phyloP scores from a whole-genome alignment of 2,888 invertebrate species.

The Cinara cedri region DNA sequence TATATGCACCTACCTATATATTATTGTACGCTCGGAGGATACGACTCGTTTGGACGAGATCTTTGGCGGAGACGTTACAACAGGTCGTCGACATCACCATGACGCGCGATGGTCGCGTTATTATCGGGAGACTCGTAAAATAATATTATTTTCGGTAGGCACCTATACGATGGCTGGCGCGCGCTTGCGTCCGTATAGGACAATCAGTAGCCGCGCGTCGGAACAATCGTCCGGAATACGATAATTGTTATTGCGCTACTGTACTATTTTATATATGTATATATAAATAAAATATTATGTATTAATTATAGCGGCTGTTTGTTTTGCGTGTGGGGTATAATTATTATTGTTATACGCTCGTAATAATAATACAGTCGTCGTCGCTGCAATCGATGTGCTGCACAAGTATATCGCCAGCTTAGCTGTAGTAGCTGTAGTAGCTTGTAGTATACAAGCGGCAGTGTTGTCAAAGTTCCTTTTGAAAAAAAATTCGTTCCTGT shows the following conservation, averaged over 20 bases:
- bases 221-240: slow-evolving; percentile 27
- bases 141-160: no score
- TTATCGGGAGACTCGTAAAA: slow-evolving; percentile 20
- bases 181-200: neutral
- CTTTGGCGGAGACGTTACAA: slow-evolving; percentile 8
- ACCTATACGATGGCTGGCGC: neutral
- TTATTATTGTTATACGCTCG: no score
- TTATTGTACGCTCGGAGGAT: slow-evolving; percentile 2
- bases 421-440: no score
- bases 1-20: neutral
- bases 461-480: no score
- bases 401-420: no score
- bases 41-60: slow-evolving; percentile 19
- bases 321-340: no score
- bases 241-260: neutral
- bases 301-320: no score
- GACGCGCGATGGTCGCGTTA: slow-evolving; percentile 14
- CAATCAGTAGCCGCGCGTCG: slow-evolving; percentile 43
- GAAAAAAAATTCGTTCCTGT: no score
- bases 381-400: no score
- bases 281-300: no score
- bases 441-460: no score
- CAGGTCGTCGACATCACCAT: slow-evolving; percentile 49
- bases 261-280: neutral
- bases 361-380: no score